phyloP scores from a whole-genome alignment of 2,888 invertebrate species.

The Operophtera brumata region DNA sequence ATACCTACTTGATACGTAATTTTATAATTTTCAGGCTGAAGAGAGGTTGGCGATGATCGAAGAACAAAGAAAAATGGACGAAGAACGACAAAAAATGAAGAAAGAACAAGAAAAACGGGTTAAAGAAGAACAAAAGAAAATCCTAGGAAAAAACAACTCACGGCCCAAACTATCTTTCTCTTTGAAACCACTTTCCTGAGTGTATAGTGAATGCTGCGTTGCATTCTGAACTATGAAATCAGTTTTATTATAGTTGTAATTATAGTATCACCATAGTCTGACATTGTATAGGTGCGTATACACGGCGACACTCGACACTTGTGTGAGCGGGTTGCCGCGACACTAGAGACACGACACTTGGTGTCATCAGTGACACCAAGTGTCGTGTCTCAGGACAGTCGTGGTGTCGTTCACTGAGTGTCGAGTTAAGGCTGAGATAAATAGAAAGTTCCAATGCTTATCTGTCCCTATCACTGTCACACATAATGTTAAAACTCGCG shows the following conservation, averaged over 20 bases:
- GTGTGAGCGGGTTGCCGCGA: too few relatives aligned
- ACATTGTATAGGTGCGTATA: too few relatives aligned
- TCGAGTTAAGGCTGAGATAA: too few relatives aligned
- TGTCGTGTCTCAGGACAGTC: too few relatives aligned
- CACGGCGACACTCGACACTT: neutral
- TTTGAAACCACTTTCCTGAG: constrained; percentile 88
- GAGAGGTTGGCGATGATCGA: constrained; percentile 97
- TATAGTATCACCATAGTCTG: constrained; percentile 5
- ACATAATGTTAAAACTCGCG: too few relatives aligned
- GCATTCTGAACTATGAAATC: constrained; percentile 17
- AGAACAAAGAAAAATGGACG: constrained; percentile 97
- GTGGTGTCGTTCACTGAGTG: too few relatives aligned
- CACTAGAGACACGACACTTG: too few relatives aligned
- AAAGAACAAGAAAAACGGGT: constrained; percentile 95
- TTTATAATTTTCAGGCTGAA: constrained; percentile 87
- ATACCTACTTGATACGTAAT: too few relatives aligned
- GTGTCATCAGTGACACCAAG: too few relatives aligned
- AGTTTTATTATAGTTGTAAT: constrained; percentile 12
- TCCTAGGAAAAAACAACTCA: constrained; percentile 97
- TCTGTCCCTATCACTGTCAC: too few relatives aligned
- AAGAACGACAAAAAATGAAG: constrained; percentile 94
- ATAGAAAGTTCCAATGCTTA: too few relatives aligned
- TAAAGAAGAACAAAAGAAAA: constrained; percentile 98
- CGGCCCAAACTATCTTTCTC: constrained; percentile 97
- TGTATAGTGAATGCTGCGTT: constrained; percentile 28